These are phyloP conservation scores for Streptopelia turtur DNA, from an alignment of 2,797 vertebrate species.

Conservation along the genomic window DNA sequence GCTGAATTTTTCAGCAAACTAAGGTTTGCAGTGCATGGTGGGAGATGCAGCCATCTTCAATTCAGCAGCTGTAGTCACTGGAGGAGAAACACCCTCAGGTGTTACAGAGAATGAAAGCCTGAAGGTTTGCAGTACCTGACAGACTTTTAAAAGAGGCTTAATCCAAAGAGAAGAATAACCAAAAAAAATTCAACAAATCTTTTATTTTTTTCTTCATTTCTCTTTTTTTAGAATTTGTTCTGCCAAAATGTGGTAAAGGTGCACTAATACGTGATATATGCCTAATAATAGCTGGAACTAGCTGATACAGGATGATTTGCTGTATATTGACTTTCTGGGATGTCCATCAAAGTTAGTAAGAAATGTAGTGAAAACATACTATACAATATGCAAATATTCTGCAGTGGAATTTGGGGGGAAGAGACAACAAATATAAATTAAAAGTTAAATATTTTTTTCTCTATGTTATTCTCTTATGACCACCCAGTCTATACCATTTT, in stretches of 20 bases:
- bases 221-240: neutral
- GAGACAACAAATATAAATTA: neutral
- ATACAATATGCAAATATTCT: neutral
- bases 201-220: neutral
- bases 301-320: neutral
- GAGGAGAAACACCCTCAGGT: neutral
- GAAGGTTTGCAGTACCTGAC: neutral
- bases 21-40: neutral
- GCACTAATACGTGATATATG: rapidly evolving
- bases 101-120: neutral
- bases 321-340: neutral
- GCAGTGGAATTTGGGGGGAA: neutral
- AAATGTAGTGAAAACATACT: neutral
- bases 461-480: neutral
- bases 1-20: neutral
- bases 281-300: neutral
- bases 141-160: neutral
- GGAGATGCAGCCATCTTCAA: neutral
- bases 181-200: neutral
- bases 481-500: neutral
- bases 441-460: neutral
- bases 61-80: neutral
- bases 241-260: neutral
- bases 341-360: neutral
- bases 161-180: neutral